phyloP scores from a whole-genome alignment of 2,797 vertebrate species.

The Trachurus trachurus region DNA sequence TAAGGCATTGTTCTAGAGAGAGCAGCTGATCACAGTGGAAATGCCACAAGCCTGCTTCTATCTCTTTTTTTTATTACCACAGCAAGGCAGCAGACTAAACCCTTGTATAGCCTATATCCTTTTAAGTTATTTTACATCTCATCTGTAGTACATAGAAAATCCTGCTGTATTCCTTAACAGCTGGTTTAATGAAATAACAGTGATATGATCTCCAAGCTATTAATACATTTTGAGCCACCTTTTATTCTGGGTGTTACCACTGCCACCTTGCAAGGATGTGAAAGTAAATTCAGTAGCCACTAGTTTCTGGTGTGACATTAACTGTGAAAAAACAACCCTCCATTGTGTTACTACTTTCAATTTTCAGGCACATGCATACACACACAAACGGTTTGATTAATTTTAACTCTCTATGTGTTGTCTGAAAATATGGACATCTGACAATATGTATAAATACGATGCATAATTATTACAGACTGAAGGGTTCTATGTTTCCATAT shows the following conservation, averaged over 20 bases:
- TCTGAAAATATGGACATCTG: neutral
- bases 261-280: neutral
- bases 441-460: neutral
- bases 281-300: neutral
- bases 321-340: no score
- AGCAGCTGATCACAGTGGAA: constrained; percentile 78
- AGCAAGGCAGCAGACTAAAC: constrained; percentile 21
- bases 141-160: neutral
- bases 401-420: constrained; percentile 5
- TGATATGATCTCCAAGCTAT: neutral
- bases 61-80: constrained; percentile 7
- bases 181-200: neutral
- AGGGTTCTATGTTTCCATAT: neutral
- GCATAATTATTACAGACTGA: neutral
- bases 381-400: neutral
- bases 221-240: neutral
- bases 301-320: constrained; percentile 16
- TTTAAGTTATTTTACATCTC: constrained; percentile 8
- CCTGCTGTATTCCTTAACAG: neutral
- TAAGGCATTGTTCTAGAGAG: constrained; percentile 69
- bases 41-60: constrained; percentile 54
- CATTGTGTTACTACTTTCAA: neutral
- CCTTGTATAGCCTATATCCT: neutral
- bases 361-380: constrained; percentile 15
- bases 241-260: neutral